Base-by-base conservation (phyloP, 2,113 vertebrate species). In the Dicerorhinus sumatrensis region DNA sequence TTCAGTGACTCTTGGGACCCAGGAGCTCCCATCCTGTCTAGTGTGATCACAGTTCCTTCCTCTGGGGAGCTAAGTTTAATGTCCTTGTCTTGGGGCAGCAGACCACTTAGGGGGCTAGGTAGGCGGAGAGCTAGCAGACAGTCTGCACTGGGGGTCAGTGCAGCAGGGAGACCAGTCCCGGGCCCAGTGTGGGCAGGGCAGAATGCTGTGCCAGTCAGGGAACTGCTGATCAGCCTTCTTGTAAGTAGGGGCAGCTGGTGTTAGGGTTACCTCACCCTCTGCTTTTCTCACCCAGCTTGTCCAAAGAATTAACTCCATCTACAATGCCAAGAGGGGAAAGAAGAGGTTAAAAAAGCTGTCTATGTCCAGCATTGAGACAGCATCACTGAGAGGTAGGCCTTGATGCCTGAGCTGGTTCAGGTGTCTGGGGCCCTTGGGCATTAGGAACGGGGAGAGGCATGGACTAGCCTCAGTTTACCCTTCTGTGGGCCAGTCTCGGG, bases 231-330 rank as follows among this genome's bases (percentile, higher is more conserved):
- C 9, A 10, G 17, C 70, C 82, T 87, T 42, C 29, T 83, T 83
- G 25, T 79, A 46, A 84, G 56, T 62, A 36, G 31, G 48, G 46
- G 29, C 54, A 91, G 69, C 62, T 67, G 48, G 29, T 51, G 2
- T 60, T 73, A 56, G 81, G 73, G 42, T 90, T 54, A 70, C 39
- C 87, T 97, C 39, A 82, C 25, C 17, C 10, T 80, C 89, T 81
- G 39, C 54, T 91, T 95, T 92, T 97, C 36, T 98, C 98, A 97
- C 98, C 76, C 98, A 99, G 99, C 99, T 99, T 98, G 99, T 99
- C 93, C 99, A 99, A 98, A 99, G 99, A 99, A 99, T 99, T 98
- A 99, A 99, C 98, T 99, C 99, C 96, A 99, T 99, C 98, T 99
- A 99, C 99, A 99, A 99, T 98, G 99, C 99, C 98, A 99, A 99